These are phyloP conservation scores for Pangasianodon hypophthalmus DNA, from an alignment of 2,113 vertebrate genomes.

Conservation along the genomic window DNA sequence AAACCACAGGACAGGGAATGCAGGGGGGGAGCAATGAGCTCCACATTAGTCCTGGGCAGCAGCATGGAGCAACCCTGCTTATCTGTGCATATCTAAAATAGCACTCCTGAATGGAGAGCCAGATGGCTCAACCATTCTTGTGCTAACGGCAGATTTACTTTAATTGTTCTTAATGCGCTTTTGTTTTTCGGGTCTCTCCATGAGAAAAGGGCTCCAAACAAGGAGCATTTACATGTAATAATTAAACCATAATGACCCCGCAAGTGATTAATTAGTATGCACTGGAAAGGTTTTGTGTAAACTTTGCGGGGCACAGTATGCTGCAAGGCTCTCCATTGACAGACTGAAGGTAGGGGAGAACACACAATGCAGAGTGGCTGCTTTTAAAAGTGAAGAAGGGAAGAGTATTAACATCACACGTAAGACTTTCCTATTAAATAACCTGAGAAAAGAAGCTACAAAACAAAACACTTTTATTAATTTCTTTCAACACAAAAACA, in stretches of 20 bases:
- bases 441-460: neutral
- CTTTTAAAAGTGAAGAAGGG: conserved; percentile 24
- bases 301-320: conserved; percentile 64
- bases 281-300: conserved; percentile 72
- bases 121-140: conserved; percentile 75
- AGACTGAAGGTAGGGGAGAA: conserved; percentile 42
- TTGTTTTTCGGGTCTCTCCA: conserved; percentile 66
- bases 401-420: conserved; percentile 41
- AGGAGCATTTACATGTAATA: conserved; percentile 76
- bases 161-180: conserved; percentile 68
- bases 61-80: conserved; percentile 46
- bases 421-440: conserved; percentile 8
- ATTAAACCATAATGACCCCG: conserved; percentile 78
- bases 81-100: conserved; percentile 61
- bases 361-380: conserved; percentile 4
- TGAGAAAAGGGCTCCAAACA: conserved; percentile 68
- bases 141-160: conserved; percentile 73
- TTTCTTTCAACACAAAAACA: conserved; percentile 59
- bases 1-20: conserved; percentile 26
- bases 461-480: conserved; percentile 42
- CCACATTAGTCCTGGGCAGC: conserved; percentile 38
- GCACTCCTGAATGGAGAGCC: conserved; percentile 62
- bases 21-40: conserved; percentile 24
- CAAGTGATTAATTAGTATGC: conserved; percentile 72
- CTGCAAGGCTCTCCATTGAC: conserved; percentile 54